Conservation (phyloP, 2,888 invertebrate genomes). For the Lithophane semibrunnea region DNA sequence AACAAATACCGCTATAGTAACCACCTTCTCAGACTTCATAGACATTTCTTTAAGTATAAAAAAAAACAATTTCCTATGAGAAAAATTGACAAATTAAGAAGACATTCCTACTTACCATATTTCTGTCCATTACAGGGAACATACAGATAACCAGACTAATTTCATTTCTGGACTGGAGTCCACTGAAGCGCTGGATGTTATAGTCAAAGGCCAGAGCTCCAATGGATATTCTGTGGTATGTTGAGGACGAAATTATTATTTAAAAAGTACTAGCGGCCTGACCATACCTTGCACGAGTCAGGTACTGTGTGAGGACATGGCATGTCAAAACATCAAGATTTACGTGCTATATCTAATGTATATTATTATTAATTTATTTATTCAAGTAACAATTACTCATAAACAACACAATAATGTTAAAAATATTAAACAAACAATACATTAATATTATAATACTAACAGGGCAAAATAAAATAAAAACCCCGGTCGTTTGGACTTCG, state of each 20-base stretch:
- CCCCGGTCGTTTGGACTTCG: too few species aligned
- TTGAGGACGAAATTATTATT: not conserved
- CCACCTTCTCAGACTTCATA: not conserved
- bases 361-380: too few species aligned
- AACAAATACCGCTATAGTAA: not conserved
- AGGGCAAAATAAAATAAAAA: too few species aligned
- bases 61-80: not conserved
- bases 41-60: not conserved
- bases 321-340: too few species aligned
- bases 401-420: too few species aligned
- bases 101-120: slow-evolving; percentile 2
- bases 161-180: slow-evolving; percentile 75
- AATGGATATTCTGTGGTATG: slow-evolving; percentile 74
- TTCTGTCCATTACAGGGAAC: slow-evolving; percentile 66
- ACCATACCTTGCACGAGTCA: too few species aligned
- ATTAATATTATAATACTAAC: too few species aligned
- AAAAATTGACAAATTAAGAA: not conserved
- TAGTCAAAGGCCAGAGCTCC: slow-evolving; percentile 67
- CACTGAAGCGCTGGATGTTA: slow-evolving; percentile 76
- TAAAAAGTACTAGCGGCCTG: too few species aligned
- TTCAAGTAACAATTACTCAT: too few species aligned
- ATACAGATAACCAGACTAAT: slow-evolving; percentile 69
- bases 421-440: too few species aligned
- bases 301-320: too few species aligned
- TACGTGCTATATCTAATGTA: too few species aligned